These are phyloP conservation scores for Tetramorium parvispinum DNA, from an alignment of 1,140 invertebrate species.

Conservation along the genomic window DNA sequence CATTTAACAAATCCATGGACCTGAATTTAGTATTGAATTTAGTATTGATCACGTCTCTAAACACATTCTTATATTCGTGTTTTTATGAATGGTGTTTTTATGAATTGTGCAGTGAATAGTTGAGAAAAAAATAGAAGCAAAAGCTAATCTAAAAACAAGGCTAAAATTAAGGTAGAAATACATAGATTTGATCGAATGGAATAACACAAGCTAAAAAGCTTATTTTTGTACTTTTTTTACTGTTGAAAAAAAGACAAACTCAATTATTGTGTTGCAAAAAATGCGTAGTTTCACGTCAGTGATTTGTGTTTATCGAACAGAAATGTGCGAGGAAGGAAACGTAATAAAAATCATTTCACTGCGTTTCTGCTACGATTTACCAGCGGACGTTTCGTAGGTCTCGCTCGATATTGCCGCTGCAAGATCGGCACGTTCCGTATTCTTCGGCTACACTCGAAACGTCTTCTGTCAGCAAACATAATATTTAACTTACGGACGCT, in stretches of 20 bases:
- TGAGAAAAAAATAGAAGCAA: neutral
- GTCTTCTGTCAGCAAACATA: conserved; percentile 68
- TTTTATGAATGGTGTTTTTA: neutral
- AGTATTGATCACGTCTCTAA: neutral
- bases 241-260: conserved; percentile 4
- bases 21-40: neutral
- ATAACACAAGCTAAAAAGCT: neutral
- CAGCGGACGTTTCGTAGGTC: conserved; percentile 38
- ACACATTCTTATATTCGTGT: neutral
- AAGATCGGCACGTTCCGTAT: conserved; percentile 61
- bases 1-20: neutral
- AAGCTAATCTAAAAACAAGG: neutral
- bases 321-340: neutral
- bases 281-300: conserved; percentile 27
- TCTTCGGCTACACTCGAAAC: conserved; percentile 40
- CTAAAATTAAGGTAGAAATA: neutral
- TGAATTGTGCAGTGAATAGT: neutral
- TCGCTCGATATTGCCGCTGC: conserved; percentile 65
- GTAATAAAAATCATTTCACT: conserved; percentile 58
- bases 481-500: conserved; percentile 71
- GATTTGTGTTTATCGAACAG: conserved; percentile 63
- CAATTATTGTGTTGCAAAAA: neutral
- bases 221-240: neutral
- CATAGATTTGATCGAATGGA: neutral
- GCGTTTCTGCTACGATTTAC: conserved; percentile 63